These are phyloP conservation scores for Hybos culiciformis DNA, from an alignment of 2,888 invertebrate species.

Conservation along the genomic window DNA sequence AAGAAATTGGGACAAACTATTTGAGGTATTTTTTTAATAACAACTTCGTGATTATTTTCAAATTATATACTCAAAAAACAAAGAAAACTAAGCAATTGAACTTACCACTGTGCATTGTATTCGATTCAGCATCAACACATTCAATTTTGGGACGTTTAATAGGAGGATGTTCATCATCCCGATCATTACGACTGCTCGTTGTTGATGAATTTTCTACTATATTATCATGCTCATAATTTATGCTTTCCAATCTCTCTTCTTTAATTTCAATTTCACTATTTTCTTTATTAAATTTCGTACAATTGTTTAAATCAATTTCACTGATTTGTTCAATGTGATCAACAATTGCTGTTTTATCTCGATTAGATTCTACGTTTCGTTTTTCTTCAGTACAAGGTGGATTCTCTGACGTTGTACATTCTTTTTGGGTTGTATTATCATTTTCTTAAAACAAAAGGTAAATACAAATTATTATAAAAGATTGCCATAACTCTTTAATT, in stretches of 20 bases:
- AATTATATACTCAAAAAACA: too few relatives aligned
- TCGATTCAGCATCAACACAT: constrained; percentile 77
- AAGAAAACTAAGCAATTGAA: constrained; percentile 14
- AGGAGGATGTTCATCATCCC: constrained; percentile 37
- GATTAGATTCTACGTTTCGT: background rate
- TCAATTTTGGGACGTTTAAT: constrained; percentile 63
- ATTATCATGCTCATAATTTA: constrained; percentile 47
- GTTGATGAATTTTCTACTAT: constrained; percentile 5
- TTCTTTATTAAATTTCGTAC: background rate
- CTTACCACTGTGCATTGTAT: constrained; percentile 85
- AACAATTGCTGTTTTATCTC: constrained; percentile 18
- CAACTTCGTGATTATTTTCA: too few relatives aligned
- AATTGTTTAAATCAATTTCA: background rate
- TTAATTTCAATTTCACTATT: constrained; percentile 37
- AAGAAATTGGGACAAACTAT: too few relatives aligned
- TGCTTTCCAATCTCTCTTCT: constrained; percentile 53
- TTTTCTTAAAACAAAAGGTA: constrained; percentile 28
- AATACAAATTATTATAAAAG: background rate
- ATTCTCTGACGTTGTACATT: constrained; percentile 13
- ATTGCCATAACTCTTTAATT: background rate
- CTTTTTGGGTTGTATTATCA: constrained; percentile 46
- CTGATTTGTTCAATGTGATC: constrained; percentile 6
- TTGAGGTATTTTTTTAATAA: too few relatives aligned
- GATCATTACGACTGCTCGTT: background rate
- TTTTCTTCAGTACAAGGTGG: background rate